Conservation (phyloP, 1,140 invertebrate genomes). For the Ridgeia piscesae region DNA sequence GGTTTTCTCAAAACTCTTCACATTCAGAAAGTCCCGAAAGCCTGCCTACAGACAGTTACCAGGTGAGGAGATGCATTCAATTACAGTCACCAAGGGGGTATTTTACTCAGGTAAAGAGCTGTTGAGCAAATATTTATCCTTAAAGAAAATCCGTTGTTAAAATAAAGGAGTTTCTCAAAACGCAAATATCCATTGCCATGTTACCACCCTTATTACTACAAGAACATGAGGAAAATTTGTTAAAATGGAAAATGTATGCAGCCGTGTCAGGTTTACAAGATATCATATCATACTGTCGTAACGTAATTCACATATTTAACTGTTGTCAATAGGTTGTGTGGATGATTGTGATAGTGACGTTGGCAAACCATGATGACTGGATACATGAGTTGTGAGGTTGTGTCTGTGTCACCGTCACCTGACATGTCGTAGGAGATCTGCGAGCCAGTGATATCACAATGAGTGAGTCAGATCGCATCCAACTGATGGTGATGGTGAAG, state of each 20-base stretch:
- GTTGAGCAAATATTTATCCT: no score
- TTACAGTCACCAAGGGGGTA: neutral
- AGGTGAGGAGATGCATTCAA: neutral
- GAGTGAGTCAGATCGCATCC: slow-evolving; percentile 31
- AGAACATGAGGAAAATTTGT: no score
- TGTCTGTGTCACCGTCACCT: neutral
- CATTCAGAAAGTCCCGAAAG: neutral
- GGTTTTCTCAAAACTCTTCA: neutral
- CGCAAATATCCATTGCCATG: no score
- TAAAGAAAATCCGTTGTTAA: no score
- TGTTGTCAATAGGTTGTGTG: no score
- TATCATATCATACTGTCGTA: no score
- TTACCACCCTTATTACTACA: no score
- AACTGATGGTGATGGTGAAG: slow-evolving; percentile 37
- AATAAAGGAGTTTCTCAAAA: no score
- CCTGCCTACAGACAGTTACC: neutral
- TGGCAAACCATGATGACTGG: neutral
- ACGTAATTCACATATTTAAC: no score
- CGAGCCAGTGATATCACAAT: slow-evolving; percentile 31
- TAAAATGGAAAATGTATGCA: no score
- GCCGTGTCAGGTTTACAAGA: no score
- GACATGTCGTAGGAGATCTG: slow-evolving; percentile 22
- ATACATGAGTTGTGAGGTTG: neutral
- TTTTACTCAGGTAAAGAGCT: no score
- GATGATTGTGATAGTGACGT: neutral